phyloP scores from a whole-genome alignment of 2,888 invertebrate genomes.

The Sisyra terminalis region DNA sequence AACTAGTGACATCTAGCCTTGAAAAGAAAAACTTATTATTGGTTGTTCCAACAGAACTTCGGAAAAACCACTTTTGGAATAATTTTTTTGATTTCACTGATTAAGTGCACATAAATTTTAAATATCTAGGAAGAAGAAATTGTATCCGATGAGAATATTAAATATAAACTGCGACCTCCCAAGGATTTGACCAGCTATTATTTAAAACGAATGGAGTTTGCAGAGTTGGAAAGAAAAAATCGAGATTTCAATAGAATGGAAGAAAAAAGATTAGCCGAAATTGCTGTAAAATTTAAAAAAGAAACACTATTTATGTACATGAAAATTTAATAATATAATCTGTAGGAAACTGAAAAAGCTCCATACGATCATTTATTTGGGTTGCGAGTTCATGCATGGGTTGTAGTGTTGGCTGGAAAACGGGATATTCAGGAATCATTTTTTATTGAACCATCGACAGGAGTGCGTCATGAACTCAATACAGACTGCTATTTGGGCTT shows the following conservation, averaged over 20 bases:
- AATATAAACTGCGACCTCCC: slow-evolving; percentile 34
- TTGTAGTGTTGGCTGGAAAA: slow-evolving; percentile 43
- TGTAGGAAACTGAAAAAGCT: slow-evolving; percentile 45
- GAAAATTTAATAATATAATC: neutral
- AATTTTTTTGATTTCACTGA: too few species aligned
- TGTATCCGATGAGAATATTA: slow-evolving; percentile 18
- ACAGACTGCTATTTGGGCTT: slow-evolving; percentile 52
- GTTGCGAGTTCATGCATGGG: slow-evolving; percentile 70
- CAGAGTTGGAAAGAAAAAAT: slow-evolving; percentile 24
- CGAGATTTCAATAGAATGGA: slow-evolving; percentile 19
- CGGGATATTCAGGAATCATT: slow-evolving; percentile 44
- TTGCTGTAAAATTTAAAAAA: too few species aligned
- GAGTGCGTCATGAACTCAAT: slow-evolving; percentile 38
- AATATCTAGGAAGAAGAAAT: slow-evolving; percentile 15
- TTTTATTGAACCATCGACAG: slow-evolving; percentile 78
- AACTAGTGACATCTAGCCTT: too few species aligned
- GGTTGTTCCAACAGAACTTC: too few species aligned
- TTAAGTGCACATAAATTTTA: neutral
- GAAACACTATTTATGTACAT: neutral
- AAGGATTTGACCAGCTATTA: slow-evolving; percentile 40
- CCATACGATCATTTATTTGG: slow-evolving; percentile 48
- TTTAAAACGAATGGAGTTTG: slow-evolving; percentile 32
- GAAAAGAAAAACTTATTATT: too few species aligned
- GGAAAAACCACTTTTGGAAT: too few species aligned
- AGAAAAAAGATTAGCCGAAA: slow-evolving; percentile 18